Conservation (phyloP, 2,113 vertebrate species). For the Illadopsis cleaveri region DNA sequence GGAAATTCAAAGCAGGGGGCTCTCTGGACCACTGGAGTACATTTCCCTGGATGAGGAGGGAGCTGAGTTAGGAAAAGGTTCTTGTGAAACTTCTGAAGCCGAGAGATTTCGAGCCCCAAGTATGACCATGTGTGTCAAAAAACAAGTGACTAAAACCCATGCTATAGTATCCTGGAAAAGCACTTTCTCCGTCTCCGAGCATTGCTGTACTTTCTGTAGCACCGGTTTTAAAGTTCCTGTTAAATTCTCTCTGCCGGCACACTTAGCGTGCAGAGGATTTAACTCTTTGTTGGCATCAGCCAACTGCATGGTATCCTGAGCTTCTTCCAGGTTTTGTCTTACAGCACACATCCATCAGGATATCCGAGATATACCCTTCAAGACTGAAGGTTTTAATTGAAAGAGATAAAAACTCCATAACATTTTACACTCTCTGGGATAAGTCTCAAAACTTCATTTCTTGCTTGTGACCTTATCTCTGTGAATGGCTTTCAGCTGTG, state of each 20-base stretch:
- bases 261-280: neutral
- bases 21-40: neutral
- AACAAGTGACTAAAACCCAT: neutral
- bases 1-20: neutral
- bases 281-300: too few species aligned
- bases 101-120: neutral
- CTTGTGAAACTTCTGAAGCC: neutral
- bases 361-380: neutral
- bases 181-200: neutral
- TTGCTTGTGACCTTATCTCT: neutral
- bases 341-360: neutral
- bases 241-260: neutral
- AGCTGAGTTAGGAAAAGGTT: neutral
- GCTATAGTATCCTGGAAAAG: neutral
- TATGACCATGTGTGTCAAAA: neutral
- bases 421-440: neutral
- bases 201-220: neutral
- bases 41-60: neutral
- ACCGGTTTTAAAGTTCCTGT: neutral
- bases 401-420: neutral
- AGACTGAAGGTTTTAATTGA: neutral
- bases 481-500: fast-evolving
- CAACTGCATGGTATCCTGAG: neutral
- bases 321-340: neutral
- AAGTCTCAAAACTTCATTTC: neutral